Evolutionary conservation across 1,140 invertebrate genomes (phyloP), one percentile per base, ranked within the genome.

Genomic region (Ptiloglossa arizonensis): DNA sequence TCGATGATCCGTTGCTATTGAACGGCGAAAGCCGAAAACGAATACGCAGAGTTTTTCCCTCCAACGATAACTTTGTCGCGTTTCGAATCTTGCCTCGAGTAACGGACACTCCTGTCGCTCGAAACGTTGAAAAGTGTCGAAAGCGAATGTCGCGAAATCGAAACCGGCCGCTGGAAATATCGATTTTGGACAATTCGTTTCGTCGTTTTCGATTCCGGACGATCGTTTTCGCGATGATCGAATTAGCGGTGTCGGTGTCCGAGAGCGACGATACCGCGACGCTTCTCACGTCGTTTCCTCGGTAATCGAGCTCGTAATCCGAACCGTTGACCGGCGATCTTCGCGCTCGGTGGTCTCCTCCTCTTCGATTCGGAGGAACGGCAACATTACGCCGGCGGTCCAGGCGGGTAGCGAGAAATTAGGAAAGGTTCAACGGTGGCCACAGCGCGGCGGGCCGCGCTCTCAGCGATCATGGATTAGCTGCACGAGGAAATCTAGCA

Each of bases 381-480:
- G 46, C 52, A 17, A n/a, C 27, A 32, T 67, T 67, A 8, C n/a
- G 22, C 59, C 64, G 68, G 60, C 48, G 71, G 71, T 79, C 72
- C 38, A 66, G 63, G 35, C 63, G 54, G 74, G 64, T 60, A 74
- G 79, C 71, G 82, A 84, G 85, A 86, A 87, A 87, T 86, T 87
- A 84, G 82, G 66, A 76, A 54, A 76, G 85, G 79, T 82, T 86
- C 84, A 84, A 87, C 80, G 72, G 75, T 86, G 85, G 86, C 86
- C 86, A 86, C 82, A 87, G 52, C 74, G 84, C 38, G 86, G 86
- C 81, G 57, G 24, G 38, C 84, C 85, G 54, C 75, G 66, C 80
- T 82, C 57, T 85, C 80, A 85, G 80, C 67, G 84, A 86, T 86
- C 86, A 74, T 78, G 86, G 86, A 87, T 87, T 86, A 86, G 86